Percentiles rank a stretch among this genome's conserved stretches.
phyloP scores from a whole-genome alignment of 2,113 vertebrate species.

The Trogon surrucura region DNA sequence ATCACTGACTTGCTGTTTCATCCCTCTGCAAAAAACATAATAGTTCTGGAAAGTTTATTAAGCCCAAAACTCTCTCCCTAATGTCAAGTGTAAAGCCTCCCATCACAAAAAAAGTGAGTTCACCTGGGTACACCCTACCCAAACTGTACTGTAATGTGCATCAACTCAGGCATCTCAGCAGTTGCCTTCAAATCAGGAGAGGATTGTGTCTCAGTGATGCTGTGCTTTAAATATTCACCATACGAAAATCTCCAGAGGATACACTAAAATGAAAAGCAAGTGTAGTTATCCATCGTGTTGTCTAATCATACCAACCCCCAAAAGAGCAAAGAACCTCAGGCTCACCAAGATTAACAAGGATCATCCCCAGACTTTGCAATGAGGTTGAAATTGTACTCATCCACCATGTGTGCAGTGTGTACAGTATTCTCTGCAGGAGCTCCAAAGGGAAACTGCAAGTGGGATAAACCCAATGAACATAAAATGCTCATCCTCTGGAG shows the following conservation, averaged over 20 bases:
- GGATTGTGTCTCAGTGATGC: not conserved
- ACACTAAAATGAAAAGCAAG: not conserved
- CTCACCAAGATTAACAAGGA: not conserved
- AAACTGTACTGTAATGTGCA: not conserved
- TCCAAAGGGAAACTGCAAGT: not conserved
- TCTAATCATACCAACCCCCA: not conserved
- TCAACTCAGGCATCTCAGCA: not conserved
- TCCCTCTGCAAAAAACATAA: not conserved
- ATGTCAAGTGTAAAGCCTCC: not conserved
- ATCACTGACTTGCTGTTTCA: not conserved
- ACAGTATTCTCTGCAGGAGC: not conserved
- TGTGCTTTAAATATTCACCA: not conserved
- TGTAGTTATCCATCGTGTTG: not conserved
- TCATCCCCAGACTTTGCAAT: not conserved
- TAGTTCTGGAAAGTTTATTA: not conserved
- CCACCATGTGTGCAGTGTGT: not conserved
- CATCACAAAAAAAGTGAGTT: not conserved
- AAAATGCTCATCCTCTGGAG: not conserved
- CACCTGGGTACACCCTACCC: not conserved
- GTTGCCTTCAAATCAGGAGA: not conserved
- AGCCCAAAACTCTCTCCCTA: not conserved
- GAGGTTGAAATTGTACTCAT: not conserved
- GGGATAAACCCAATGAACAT: not conserved
- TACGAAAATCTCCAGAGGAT: not conserved
- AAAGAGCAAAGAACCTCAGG: not conserved